Evolutionary conservation across 2,888 invertebrate species (phyloP).

Genomic region (Drosophila yooni): DNA sequence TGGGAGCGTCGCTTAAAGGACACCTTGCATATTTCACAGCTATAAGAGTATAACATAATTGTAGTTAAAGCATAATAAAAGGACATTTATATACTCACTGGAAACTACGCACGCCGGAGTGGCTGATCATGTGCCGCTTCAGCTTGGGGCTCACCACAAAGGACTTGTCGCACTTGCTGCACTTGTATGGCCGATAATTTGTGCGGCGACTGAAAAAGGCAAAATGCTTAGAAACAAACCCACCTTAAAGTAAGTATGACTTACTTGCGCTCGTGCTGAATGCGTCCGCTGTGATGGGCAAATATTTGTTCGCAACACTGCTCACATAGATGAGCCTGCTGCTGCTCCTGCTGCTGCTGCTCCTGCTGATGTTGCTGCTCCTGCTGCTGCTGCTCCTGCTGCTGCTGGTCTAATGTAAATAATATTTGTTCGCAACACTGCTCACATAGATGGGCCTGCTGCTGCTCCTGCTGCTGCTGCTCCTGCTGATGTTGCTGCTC

Average conservation of each 20-base stretch:
- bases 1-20: slow-evolving; percentile 67
- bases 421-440: slow-evolving; percentile 44
- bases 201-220: slow-evolving; percentile 61
- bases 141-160: slow-evolving; percentile 70
- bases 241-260: background rate
- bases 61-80: background rate
- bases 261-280: slow-evolving; percentile 70
- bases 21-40: slow-evolving; percentile 65
- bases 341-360: background rate
- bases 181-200: slow-evolving; percentile 64
- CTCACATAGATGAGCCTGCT: slow-evolving; percentile 56
- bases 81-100: slow-evolving; percentile 47
- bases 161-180: slow-evolving; percentile 64
- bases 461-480: no score
- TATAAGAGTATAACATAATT: slow-evolving; percentile 12
- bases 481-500: no score
- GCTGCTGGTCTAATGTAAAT: no score
- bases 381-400: no score
- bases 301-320: slow-evolving; percentile 64
- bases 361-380: no score
- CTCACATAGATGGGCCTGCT: no score
- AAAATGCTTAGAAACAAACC: background rate
- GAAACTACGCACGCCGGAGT: slow-evolving; percentile 65
- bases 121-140: slow-evolving; percentile 64
- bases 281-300: slow-evolving; percentile 65